These are phyloP conservation scores for Synanthedon andrenaeformis DNA, from an alignment of 2,888 invertebrate genomes.

Conservation along the genomic window DNA sequence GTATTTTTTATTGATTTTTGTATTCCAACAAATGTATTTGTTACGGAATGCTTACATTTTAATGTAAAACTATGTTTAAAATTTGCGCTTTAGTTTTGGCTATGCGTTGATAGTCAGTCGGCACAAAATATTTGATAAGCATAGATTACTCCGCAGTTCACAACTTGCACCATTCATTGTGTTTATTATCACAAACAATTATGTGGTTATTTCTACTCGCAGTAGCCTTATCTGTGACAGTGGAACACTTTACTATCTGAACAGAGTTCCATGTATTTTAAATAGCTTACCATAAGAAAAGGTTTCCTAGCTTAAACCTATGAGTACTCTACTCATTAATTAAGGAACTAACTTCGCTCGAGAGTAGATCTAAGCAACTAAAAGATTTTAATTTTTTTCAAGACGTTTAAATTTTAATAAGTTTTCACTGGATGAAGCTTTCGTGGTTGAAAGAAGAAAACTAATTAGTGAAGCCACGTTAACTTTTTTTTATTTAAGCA, in stretches of 20 bases:
- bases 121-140: not conserved
- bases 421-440: not conserved
- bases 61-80: too few species aligned
- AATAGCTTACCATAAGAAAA: conserved; percentile 9
- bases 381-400: not conserved
- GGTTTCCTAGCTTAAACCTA: not conserved
- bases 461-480: not conserved
- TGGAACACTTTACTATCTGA: conserved; percentile 33
- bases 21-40: too few species aligned
- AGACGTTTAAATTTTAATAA: not conserved
- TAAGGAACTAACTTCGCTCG: not conserved
- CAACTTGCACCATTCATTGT: not conserved
- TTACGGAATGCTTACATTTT: too few species aligned
- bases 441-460: not conserved
- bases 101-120: too few species aligned
- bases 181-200: conserved; percentile 40
- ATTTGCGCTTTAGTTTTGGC: too few species aligned
- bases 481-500: too few species aligned
- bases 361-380: not conserved
- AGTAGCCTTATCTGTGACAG: conserved; percentile 31
- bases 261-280: conserved; percentile 20
- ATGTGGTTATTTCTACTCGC: conserved; percentile 32
- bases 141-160: not conserved
- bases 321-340: not conserved
- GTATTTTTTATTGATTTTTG: too few species aligned